A percentile compares a stretch with the other conserved stretches of the same genome.
Evolutionary conservation across 2,113 vertebrate species (phyloP).

Genomic region (Plotosus lineatus): DNA sequence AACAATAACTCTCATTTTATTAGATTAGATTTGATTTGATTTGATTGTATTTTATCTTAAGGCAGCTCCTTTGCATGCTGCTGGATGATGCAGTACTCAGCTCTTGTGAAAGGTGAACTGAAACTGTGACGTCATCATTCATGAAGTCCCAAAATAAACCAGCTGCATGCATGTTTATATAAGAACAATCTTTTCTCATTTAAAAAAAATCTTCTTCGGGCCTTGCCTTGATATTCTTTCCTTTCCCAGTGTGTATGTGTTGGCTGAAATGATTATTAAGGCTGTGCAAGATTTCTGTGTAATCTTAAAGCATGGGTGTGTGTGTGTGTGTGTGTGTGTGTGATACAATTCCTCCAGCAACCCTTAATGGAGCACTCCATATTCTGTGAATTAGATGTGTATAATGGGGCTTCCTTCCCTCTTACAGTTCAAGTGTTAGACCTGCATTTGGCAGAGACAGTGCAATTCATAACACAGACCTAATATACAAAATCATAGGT

Average conservation of each 20-base stretch:
- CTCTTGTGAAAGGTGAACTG: slow-evolving; percentile 24
- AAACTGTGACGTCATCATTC: slow-evolving; percentile 6
- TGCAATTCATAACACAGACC: neutral
- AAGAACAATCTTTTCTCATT: neutral
- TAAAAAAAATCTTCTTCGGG: neutral
- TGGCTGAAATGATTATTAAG: neutral
- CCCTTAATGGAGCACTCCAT: neutral
- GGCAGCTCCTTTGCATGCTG: neutral
- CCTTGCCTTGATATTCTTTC: neutral
- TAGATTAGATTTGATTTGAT: too few species aligned
- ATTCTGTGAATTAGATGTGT: neutral
- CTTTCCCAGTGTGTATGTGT: neutral
- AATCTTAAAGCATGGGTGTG: neutral
- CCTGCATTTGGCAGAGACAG: neutral
- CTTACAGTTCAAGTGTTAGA: neutral
- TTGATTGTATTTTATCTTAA: neutral
- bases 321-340: too few species aligned
- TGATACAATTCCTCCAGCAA: too few species aligned
- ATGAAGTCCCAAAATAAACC: slow-evolving; percentile 11
- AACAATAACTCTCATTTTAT: too few species aligned
- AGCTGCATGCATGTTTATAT: slow-evolving; percentile 6
- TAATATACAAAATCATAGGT: neutral
- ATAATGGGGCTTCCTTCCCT: neutral
- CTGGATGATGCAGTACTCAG: neutral
- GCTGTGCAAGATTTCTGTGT: neutral